Conservation (phyloP, 2,113 vertebrate genomes). For the Vimba vimba region DNA sequence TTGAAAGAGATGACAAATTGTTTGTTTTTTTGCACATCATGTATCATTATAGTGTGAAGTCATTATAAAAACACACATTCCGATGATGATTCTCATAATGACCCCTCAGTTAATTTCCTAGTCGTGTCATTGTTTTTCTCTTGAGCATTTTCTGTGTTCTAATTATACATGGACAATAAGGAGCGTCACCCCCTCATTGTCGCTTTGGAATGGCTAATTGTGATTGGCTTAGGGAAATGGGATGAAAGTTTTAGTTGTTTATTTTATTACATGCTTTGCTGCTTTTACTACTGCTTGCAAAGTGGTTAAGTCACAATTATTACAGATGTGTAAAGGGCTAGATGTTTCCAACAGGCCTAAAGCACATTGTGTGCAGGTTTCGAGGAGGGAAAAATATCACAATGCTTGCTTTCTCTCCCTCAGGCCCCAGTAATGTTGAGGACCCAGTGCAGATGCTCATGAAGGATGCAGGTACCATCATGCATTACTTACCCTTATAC, state of each 20-base stretch:
- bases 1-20: background rate
- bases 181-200: background rate
- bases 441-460: slow-evolving; percentile 88
- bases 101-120: slow-evolving; percentile 16
- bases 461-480: slow-evolving; percentile 91
- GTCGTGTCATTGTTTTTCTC: background rate
- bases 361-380: slow-evolving; percentile 18
- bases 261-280: background rate
- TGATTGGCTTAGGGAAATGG: slow-evolving; percentile 18
- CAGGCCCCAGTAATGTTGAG: slow-evolving; percentile 86
- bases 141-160: background rate
- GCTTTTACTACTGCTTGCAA: background rate
- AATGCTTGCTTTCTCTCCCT: background rate
- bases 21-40: background rate
- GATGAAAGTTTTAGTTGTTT: slow-evolving; percentile 2
- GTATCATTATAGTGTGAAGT: background rate
- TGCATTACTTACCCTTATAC: background rate
- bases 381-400: background rate
- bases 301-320: background rate
- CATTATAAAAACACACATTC: slow-evolving; percentile 18
- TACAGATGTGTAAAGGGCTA: background rate
- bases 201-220: slow-evolving; percentile 4
- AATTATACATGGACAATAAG: background rate
- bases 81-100: slow-evolving; percentile 9
- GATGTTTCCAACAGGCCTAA: background rate